Evolutionary conservation across 2,797 vertebrate genomes (phyloP).

Genomic region (Benthosema pterotum): DNA sequence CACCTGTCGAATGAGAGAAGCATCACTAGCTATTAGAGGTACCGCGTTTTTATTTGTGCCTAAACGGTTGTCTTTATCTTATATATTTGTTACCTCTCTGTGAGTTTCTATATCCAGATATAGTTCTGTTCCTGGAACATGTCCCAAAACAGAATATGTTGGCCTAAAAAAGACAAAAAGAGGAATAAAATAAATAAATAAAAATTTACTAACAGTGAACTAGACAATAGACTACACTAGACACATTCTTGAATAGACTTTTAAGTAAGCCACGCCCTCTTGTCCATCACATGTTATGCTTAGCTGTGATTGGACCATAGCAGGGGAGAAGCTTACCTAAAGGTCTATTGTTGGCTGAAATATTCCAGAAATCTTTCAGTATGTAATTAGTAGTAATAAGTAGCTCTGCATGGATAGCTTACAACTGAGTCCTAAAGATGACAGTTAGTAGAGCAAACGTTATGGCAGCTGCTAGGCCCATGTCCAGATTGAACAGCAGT

Average conservation of each 20-base stretch:
- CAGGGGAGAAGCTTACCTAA: too few relatives aligned
- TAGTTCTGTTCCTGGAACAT: slow-evolving; percentile 81
- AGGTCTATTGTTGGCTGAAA: background rate
- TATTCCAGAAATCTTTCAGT: too few relatives aligned
- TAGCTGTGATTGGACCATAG: too few relatives aligned
- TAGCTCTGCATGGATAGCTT: slow-evolving; percentile 60
- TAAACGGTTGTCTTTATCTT: too few relatives aligned
- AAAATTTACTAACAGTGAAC: background rate
- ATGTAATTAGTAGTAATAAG: background rate
- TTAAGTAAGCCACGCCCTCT: too few relatives aligned
- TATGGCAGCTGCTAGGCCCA: slow-evolving; percentile 88
- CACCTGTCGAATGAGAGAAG: slow-evolving; percentile 74
- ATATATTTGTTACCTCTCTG: slow-evolving; percentile 64
- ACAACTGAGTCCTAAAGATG: slow-evolving; percentile 94
- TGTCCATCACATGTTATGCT: too few relatives aligned
- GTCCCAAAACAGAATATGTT: slow-evolving; percentile 80
- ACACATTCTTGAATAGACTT: too few relatives aligned
- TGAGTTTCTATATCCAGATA: slow-evolving; percentile 81
- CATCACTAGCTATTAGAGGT: background rate
- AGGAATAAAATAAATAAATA: background rate
- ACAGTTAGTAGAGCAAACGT: slow-evolving; percentile 89
- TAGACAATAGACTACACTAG: background rate
- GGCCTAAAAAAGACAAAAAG: slow-evolving; percentile 63
- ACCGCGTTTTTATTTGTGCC: too few relatives aligned
- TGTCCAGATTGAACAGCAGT: slow-evolving; percentile 88